Evolutionary conservation across 2,113 vertebrate species (phyloP).

Genomic region (Odobenus rosmarus): DNA sequence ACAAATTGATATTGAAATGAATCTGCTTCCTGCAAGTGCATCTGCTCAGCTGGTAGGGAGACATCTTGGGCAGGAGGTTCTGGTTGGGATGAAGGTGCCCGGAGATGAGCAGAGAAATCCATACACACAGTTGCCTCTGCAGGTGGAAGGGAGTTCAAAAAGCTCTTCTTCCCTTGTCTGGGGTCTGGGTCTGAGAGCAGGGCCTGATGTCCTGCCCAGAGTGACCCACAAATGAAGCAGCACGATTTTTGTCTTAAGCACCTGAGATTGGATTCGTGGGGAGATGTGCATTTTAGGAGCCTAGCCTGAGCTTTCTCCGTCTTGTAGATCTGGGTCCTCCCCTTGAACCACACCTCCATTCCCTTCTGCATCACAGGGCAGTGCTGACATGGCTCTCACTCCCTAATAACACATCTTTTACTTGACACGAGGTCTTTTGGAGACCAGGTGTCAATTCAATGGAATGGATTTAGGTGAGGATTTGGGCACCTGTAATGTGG

Average conservation of each 20-base stretch:
- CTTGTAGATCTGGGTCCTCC: background rate
- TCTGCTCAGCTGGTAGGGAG: background rate
- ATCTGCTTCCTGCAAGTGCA: background rate
- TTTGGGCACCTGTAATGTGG: background rate
- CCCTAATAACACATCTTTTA: rapidly evolving
- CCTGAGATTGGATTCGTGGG: background rate
- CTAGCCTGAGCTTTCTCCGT: background rate
- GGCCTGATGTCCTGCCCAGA: rapidly evolving
- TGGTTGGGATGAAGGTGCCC: background rate
- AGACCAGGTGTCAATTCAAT: background rate
- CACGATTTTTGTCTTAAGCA: background rate
- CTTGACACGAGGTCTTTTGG: background rate
- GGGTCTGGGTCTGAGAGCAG: background rate
- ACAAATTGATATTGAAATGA: background rate
- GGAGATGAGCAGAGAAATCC: background rate
- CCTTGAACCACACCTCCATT: background rate
- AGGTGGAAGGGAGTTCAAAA: background rate
- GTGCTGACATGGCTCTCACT: background rate
- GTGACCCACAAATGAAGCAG: background rate
- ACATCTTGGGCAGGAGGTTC: rapidly evolving
- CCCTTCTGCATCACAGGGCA: background rate
- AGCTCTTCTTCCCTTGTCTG: no score
- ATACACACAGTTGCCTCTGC: rapidly evolving
- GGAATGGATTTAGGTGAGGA: background rate
- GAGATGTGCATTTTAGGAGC: background rate